Conservation (phyloP, 2,888 invertebrate species). For the Eupeodes luniger region DNA sequence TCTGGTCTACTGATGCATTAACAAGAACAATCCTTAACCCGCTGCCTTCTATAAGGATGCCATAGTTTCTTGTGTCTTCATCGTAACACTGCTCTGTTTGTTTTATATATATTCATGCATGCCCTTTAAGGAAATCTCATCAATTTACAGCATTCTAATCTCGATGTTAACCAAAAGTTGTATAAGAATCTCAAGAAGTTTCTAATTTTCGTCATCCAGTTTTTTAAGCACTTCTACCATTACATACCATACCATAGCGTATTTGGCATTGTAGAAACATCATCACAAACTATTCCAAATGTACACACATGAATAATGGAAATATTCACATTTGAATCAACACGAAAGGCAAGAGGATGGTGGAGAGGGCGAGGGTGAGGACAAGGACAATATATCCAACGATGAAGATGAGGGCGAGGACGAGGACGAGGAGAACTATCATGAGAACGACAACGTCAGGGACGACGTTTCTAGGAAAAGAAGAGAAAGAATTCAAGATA, state of each 20-base stretch:
- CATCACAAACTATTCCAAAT: conserved; percentile 61
- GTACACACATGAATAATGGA: conserved; percentile 74
- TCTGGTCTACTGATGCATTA: background rate
- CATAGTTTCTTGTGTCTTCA: conserved; percentile 38
- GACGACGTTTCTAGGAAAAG: background rate
- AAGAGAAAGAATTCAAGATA: conserved; percentile 50
- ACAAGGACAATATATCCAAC: background rate
- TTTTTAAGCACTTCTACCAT: background rate
- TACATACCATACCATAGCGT: background rate
- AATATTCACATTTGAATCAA: conserved; percentile 56
- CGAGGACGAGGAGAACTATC: background rate
- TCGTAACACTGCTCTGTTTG: conserved; percentile 6
- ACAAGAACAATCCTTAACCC: no score
- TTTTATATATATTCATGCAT: background rate
- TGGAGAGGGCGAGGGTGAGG: no score
- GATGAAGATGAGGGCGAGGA: background rate
- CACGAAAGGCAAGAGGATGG: background rate
- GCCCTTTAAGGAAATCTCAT: conserved; percentile 49
- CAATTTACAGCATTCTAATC: conserved; percentile 70
- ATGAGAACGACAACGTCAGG: conserved; percentile 7
- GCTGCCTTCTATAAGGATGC: background rate
- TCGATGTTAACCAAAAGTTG: conserved; percentile 38
- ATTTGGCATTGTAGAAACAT: conserved; percentile 52
- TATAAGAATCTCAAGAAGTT: conserved; percentile 36
- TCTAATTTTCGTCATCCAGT: conserved; percentile 40